Evolutionary conservation across 2,797 vertebrate genomes (phyloP), one percentile per base, ranked within the genome.

Genomic region (Halcyon badia): DNA sequence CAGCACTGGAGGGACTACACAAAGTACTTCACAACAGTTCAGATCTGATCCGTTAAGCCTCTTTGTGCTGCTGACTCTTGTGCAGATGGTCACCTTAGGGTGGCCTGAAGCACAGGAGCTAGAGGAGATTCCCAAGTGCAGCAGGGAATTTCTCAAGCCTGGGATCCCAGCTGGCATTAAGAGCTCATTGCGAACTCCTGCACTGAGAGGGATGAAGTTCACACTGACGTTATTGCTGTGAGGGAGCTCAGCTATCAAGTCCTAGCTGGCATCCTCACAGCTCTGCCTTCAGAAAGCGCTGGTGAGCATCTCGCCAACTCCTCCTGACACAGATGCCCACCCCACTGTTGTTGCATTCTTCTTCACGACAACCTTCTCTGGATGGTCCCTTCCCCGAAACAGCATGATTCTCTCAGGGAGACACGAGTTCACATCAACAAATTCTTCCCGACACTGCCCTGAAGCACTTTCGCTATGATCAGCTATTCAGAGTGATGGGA

Each of bases 401-500:
- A 95, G 95, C 90, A 71, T 71, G 91, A 93, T 95, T 96, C 94
- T 89, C 90, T 97, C 95, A 95, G 87, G 91, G 94, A 96, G 94
- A 95, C 93, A 94, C 4, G 65, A 93, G 88, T 94, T 94, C 97
- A 91, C 96, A 92, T 96, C 92, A 87, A 95, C 96, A 97, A 97
- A 97, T 97, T 52, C 96, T 87, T 94, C 92, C 90, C 72, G 97
- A 98, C 97, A 97, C 78, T 91, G 95, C 96, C 97, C 94, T 28
- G 91, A 64, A 97, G 97, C 97, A 70, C 75, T 95, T 92, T 71
- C 28, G 52, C 94, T 96, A 92, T 93, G 93, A 97, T 96, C 87
- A 62, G 96, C 97, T 93, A 97, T 97, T 96, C 94, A 39, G 96
- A 96, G 96, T 96, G 97, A 98, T 96, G 93, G 97, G 94, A 95